These are phyloP conservation scores for Ailuropoda melanoleuca DNA, from an alignment of 2,113 vertebrate species.

Conservation along the genomic window DNA sequence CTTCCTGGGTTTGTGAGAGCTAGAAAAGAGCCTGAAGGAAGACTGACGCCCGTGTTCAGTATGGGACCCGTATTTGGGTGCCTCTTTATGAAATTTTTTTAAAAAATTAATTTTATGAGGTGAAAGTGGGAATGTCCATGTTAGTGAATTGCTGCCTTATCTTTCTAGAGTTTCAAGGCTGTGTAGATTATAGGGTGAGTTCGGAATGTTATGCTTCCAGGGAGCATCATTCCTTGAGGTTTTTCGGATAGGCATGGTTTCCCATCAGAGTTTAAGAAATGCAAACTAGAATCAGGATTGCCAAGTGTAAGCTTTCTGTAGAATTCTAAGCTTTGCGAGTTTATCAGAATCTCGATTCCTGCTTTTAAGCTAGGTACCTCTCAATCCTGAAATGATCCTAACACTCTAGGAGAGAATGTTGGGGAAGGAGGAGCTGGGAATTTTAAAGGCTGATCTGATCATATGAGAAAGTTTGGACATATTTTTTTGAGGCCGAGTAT, in stretches of 20 bases:
- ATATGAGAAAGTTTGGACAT: slow-evolving; percentile 13
- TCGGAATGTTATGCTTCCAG: not conserved
- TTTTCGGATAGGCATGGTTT: not conserved
- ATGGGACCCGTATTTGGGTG: not conserved
- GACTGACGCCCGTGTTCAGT: not conserved
- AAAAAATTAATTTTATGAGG: not conserved
- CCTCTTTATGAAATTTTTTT: not conserved
- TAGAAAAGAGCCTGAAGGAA: not conserved
- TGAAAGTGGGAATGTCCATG: not conserved
- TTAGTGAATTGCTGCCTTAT: not conserved
- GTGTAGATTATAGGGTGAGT: not conserved
- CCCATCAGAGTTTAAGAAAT: slow-evolving; percentile 39
- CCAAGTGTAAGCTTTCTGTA: not conserved
- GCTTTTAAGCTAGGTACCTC: not conserved
- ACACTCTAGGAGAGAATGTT: not conserved
- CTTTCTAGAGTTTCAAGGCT: slow-evolving; percentile 28
- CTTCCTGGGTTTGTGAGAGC: not conserved
- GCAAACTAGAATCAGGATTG: not conserved
- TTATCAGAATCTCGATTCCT: not conserved
- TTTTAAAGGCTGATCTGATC: not conserved
- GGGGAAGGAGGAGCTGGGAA: not conserved
- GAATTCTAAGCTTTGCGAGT: not conserved
- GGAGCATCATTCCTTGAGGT: not conserved
- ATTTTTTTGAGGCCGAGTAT: not conserved
- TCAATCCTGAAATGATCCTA: not conserved